A percentile compares a stretch with the other conserved stretches of the same genome.
phyloP scores from a whole-genome alignment of 2,113 vertebrate species.

The Mobula birostris region DNA sequence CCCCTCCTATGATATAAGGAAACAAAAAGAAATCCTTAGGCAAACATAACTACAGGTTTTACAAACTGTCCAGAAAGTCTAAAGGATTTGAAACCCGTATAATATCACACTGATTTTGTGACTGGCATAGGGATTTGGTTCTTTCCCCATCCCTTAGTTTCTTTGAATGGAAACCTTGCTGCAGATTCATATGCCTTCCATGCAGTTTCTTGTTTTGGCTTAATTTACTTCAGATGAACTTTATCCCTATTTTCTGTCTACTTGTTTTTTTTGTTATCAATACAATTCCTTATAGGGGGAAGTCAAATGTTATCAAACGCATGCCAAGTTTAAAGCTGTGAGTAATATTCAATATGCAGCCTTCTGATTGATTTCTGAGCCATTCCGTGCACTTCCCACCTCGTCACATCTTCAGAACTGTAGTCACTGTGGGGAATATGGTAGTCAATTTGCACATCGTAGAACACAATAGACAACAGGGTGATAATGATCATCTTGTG shows the following conservation, averaged over 20 bases:
- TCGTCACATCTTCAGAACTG: no score
- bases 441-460: no score
- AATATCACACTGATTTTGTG: not conserved
- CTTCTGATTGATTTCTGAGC: not conserved
- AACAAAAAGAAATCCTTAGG: not conserved
- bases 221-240: not conserved
- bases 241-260: not conserved
- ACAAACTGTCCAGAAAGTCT: not conserved
- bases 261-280: not conserved
- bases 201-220: not conserved
- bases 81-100: not conserved
- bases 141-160: not conserved
- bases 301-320: not conserved
- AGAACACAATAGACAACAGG: no score
- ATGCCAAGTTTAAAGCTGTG: not conserved
- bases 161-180: not conserved
- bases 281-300: not conserved
- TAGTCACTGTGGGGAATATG: no score
- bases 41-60: not conserved
- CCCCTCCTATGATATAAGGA: no score
- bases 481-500: no score
- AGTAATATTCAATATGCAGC: not conserved
- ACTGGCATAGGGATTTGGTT: not conserved
- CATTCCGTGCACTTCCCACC: no score
- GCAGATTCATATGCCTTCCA: not conserved